phyloP scores from a whole-genome alignment of 2,797 vertebrate genomes.

The Chelmon rostratus region DNA sequence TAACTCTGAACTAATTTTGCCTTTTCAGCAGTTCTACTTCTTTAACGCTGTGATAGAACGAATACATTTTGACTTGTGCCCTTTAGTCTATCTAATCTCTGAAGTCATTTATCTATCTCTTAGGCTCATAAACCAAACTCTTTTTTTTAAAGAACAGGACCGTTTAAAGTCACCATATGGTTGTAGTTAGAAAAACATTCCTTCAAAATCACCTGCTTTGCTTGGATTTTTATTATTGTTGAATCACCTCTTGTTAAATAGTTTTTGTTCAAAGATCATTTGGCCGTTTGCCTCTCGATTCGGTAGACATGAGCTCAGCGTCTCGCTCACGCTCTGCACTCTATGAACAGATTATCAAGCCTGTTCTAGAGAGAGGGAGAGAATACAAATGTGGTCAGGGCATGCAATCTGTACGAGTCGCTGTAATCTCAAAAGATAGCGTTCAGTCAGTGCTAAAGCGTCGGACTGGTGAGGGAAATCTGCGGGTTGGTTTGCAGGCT shows the following conservation, averaged over 20 bases:
- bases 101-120: slow-evolving; percentile 50
- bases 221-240: slow-evolving; percentile 51
- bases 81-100: slow-evolving; percentile 42
- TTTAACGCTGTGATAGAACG: neutral
- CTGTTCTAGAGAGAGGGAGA: slow-evolving; percentile 16
- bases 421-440: slow-evolving; percentile 43
- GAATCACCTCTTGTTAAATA: slow-evolving; percentile 62
- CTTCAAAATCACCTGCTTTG: slow-evolving; percentile 39
- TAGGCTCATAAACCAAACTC: slow-evolving; percentile 39
- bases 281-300: slow-evolving; percentile 51
- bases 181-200: slow-evolving; percentile 52
- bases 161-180: slow-evolving; percentile 55
- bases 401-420: slow-evolving; percentile 12
- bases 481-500: slow-evolving; percentile 26
- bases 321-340: slow-evolving; percentile 24
- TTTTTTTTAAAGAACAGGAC: slow-evolving; percentile 4
- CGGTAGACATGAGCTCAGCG: slow-evolving; percentile 45
- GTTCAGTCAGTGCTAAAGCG: slow-evolving; percentile 27
- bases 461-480: slow-evolving; percentile 25
- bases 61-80: slow-evolving; percentile 17
- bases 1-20: neutral
- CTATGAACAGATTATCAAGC: slow-evolving; percentile 32
- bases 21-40: neutral
- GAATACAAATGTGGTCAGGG: slow-evolving; percentile 48
- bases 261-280: slow-evolving; percentile 49